Base-by-base conservation (phyloP, 2,888 invertebrate species). In the Agrochola circellaris region DNA sequence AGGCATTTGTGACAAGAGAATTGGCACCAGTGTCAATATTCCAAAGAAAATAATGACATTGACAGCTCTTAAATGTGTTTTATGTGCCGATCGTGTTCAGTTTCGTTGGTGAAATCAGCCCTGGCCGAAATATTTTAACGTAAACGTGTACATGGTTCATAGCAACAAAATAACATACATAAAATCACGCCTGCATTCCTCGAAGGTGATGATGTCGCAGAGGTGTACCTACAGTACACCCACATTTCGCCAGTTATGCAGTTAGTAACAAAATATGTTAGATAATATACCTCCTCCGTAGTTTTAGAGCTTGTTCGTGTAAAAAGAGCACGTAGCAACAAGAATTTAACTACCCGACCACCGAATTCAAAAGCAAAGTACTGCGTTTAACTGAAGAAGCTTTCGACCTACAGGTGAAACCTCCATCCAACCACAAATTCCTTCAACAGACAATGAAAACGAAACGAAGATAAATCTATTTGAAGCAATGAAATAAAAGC, bases 401-500 rank as follows among this genome's bases (percentile, higher is more conserved):
- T 66, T 64, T 30, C 23, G 2, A 67, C 23, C 45, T 13, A 15
- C 74, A 68, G 26, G 17, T 9, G 68, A 65, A 67, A 54, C 64
- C 62, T 61, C 26, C 20, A n/a, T 11, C 45, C 26, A 26, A 71
- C 81, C 76, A 70, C 75, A 70, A 79, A 76, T 68, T 56, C 65
- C 66, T 54, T 73, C 65, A 34, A 56, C 45, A 51, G 58, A 3
- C 72, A 56, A n/a, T 13, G 58, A 58, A 80, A 87, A 80, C 51
- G 58, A 81, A 81, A 75, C 69, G 26, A 76, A 75, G 54, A 54
- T 69, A 75, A 77, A 54, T 71, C 69, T 62, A 74, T 72, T 85
- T 62, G 34, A 2, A 87, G 65, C 75, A 81, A 76, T 68, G 68
- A 79, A 84, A 86, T 77, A 73, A 81, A 86, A 54, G 68, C 75